Conservation (phyloP, 2,113 vertebrate genomes). For the Phylloscopus whistleri region DNA sequence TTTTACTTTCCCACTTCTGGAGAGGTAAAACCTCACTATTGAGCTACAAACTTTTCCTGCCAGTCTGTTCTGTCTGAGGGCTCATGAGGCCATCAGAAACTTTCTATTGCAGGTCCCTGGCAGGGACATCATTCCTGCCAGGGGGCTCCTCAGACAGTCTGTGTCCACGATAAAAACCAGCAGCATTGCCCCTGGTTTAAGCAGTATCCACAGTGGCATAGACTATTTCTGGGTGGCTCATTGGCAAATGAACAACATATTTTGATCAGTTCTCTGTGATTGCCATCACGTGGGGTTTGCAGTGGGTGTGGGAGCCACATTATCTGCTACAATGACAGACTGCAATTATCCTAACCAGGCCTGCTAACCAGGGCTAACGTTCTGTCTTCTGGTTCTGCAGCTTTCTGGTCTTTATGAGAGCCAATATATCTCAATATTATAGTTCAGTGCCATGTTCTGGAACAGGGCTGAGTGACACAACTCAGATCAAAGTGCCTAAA, state of each 20-base stretch:
- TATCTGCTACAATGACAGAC: background rate
- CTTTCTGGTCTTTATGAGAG: background rate
- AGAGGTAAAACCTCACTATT: background rate
- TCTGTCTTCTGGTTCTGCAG: background rate
- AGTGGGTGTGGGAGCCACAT: background rate
- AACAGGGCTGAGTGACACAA: background rate
- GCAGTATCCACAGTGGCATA: background rate
- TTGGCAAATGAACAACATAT: fast-evolving
- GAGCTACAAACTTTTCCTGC: background rate
- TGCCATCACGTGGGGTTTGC: fast-evolving
- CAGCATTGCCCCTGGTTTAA: background rate
- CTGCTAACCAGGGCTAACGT: background rate
- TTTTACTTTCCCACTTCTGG: background rate
- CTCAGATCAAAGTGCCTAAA: background rate
- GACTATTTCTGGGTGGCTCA: background rate
- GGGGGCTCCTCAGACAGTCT: background rate
- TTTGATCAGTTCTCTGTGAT: background rate
- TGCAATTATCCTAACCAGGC: background rate
- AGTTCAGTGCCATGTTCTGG: background rate
- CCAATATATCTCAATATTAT: fast-evolving
- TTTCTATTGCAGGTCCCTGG: background rate
- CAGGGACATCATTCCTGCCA: background rate
- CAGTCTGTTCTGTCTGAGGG: background rate
- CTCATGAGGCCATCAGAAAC: fast-evolving
- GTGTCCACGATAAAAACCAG: no score